These are phyloP conservation scores for Bos javanicus DNA, from an alignment of 2,113 vertebrate species.

Conservation along the genomic window DNA sequence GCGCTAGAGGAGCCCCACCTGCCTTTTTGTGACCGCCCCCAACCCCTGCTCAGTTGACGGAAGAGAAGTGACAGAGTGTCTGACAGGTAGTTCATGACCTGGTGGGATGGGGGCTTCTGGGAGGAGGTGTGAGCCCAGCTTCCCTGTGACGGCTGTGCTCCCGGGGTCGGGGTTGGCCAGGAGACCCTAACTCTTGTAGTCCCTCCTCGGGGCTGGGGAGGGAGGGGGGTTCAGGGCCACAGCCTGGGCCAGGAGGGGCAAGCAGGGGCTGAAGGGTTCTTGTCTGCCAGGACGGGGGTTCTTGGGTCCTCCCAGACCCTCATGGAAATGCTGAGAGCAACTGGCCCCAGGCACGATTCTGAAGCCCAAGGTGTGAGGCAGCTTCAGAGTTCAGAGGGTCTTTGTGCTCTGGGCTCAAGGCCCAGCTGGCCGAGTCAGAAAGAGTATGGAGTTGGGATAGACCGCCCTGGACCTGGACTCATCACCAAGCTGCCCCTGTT, in stretches of 20 bases:
- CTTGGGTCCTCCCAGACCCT: not conserved
- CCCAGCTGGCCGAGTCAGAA: not conserved
- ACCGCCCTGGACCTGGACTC: fast-evolving
- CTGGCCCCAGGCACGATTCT: fast-evolving
- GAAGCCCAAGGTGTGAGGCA: not conserved
- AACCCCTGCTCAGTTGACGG: not conserved
- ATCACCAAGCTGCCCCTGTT: fast-evolving
- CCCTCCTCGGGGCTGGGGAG: fast-evolving
- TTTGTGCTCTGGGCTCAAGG: not conserved
- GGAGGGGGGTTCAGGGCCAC: fast-evolving
- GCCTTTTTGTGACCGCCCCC: not conserved
- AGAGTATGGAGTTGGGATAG: fast-evolving
- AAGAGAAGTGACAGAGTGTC: not conserved
- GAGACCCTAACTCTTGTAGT: not conserved
- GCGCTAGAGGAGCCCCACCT: fast-evolving
- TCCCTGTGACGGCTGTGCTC: fast-evolving
- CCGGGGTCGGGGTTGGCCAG: fast-evolving
- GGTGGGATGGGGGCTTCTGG: not conserved
- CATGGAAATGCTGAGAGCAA: not conserved
- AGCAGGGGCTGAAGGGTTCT: not conserved
- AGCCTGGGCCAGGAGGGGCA: fast-evolving
- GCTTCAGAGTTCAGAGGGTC: not conserved
- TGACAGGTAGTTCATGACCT: not conserved
- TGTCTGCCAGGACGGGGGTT: not conserved
- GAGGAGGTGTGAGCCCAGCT: too few species aligned